Evolutionary conservation across 2,888 invertebrate species (phyloP), one percentile per base, ranked within the genome.

Genomic region (Thymelicus acteon): DNA sequence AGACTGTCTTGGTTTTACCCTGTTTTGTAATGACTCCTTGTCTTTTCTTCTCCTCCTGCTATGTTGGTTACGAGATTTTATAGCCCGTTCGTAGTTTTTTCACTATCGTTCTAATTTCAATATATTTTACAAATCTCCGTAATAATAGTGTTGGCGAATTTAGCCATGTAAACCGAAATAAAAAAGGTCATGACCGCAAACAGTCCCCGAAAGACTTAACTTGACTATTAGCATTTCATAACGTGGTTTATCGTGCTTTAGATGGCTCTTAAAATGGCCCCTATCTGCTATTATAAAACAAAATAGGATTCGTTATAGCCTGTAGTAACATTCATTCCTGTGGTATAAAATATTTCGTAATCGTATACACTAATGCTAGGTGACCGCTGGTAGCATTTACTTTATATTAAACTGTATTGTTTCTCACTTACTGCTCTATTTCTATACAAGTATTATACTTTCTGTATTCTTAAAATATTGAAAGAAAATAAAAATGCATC

Each of bases 81-180:
- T 31, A 31, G 31, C 31, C 31, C 3, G 2, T 31, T 5, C 5
- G 3, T 31, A 31, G 31, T 31, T 44, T 44, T 44, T 8, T 44
- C 44, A 44, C 44, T 8, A 12, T 1, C 12, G 12, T 12, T 44
- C 19, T 19, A 19, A 52, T 52, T 52, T 52, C 19, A 52, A 52
- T 52, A 52, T 52, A 19, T 52, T 12, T 7, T 15, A 52, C 7
- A 19, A 52, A 52, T 19, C 49, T 7, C 19, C 7, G 15, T 3
- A 52, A 52, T 52, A 19, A 15, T 15, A 15, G 15, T 7, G 10
- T 19, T 19, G 49, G 49, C 49, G 7, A 52, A 19, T 52, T 52
- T 52, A 52, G 49, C 49, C 49, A 19, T 52, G 49, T 52, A 19
- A 52, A 52, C 49, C 49, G 19, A 52, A 52, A 52, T 52, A 52